Evolutionary conservation across 1,140 invertebrate species (phyloP), one percentile per base, ranked within the genome.

Genomic region (Physella acuta): DNA sequence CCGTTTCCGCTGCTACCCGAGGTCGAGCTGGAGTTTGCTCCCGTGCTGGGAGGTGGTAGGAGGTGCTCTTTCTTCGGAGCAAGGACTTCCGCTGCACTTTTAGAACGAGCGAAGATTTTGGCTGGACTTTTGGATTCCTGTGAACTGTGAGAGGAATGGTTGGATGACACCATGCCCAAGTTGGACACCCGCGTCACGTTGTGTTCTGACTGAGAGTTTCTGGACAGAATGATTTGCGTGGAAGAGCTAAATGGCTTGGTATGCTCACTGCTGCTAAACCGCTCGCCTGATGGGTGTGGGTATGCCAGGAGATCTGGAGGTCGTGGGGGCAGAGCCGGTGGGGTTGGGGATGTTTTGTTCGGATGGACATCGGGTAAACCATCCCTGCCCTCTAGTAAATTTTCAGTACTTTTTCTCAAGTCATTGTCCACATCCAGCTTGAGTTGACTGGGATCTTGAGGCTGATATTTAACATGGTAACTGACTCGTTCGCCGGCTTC

Each of bases 401-500:
- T 61, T 24, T 58, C 69, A 0, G 24, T 5, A 37, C 53, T 56
- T 30, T 39, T 37, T n/a, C 44, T 39, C 1, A 53, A 30, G 17
- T 53, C 53, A 1, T 8, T 24, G 11, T 71, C 68, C 1, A 26
- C n/a, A 8, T 71, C 73, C 49, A 70, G 30, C 2, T 26, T 49
- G 3, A 76, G 65, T 36, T 73, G 51, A 17, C n/a, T 64, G 11
- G 67, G 60, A 55, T 73, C 75, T 20, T 70, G 53, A 1, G 75
- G 73, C 8, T 70, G 59, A 65, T 76, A 76, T 59, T 73, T 71
- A 3, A 24, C 26, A 24, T 69, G 71, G 51, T 66, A 65, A 59
- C n/a, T 68, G 14, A 75, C 67, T 26, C 68, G 37, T 63, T 79
- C 70, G 20, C 79, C 78, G 28, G 73, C 64, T 24, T 80, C 78